Percentiles rank a stretch among this genome's conserved stretches.
Evolutionary conservation across 2,888 invertebrate species (phyloP).

Genomic region (Gisinianus flammeolus): DNA sequence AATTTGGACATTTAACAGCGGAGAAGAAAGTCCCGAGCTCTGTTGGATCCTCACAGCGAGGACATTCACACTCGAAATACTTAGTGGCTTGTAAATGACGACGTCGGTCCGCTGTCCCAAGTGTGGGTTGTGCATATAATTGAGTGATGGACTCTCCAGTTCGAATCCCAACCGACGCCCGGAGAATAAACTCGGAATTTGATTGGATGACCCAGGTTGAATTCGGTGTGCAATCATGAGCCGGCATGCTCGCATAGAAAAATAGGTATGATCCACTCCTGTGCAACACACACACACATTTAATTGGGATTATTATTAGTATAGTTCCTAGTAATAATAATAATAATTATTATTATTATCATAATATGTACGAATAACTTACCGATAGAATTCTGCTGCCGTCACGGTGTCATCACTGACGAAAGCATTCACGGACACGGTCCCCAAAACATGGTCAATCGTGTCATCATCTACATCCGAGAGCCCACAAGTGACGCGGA

Average conservation of each 20-base stretch:
- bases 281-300: not conserved
- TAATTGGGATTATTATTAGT: not conserved
- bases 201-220: constrained; percentile 52
- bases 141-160: constrained; percentile 48
- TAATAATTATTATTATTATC: not conserved
- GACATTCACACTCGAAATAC: constrained; percentile 52
- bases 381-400: constrained; percentile 29
- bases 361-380: too few species aligned
- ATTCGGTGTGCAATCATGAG: constrained; percentile 54
- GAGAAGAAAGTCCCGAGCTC: constrained; percentile 54
- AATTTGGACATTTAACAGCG: constrained; percentile 50
- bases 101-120: constrained; percentile 45
- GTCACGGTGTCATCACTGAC: constrained; percentile 41
- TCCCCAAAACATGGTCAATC: constrained; percentile 44
- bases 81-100: constrained; percentile 48
- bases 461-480: constrained; percentile 20
- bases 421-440: constrained; percentile 42
- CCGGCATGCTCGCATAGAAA: constrained; percentile 51
- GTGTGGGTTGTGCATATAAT: constrained; percentile 47
- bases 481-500: constrained; percentile 38
- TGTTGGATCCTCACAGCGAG: constrained; percentile 47
- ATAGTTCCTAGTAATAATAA: too few species aligned
- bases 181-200: constrained; percentile 50
- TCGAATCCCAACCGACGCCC: constrained; percentile 50
- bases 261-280: constrained; percentile 45